Evolutionary conservation across 2,113 vertebrate genomes (phyloP).

Genomic region (Desmodus rotundus): DNA sequence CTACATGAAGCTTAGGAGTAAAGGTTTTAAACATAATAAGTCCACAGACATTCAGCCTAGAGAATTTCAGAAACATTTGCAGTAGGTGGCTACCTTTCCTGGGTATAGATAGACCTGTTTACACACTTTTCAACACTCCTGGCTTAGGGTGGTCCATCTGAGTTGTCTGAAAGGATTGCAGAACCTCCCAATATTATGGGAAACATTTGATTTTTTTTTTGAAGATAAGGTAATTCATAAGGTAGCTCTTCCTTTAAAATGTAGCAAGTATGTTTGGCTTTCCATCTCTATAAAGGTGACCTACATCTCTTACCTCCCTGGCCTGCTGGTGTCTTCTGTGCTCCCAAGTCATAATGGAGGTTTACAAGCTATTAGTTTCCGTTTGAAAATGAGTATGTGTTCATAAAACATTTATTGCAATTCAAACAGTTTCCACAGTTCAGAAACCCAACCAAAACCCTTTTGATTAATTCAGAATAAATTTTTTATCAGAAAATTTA

Average conservation of each 20-base stretch:
- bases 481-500: background rate
- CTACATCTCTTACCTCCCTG: background rate
- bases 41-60: constrained; percentile 7
- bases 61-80: constrained; percentile 26
- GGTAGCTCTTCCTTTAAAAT: background rate
- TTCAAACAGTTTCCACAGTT: background rate
- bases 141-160: background rate
- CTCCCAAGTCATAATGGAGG: background rate
- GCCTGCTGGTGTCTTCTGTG: background rate
- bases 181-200: background rate
- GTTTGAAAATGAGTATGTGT: background rate
- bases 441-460: background rate
- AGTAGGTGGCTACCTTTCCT: background rate
- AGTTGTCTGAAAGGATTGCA: background rate
- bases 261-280: background rate
- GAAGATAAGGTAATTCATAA: background rate
- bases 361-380: background rate
- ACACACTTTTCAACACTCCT: background rate
- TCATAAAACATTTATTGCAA: background rate
- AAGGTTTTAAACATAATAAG: constrained; percentile 61
- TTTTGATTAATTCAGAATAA: background rate
- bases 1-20: constrained; percentile 46
- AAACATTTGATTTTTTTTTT: background rate
- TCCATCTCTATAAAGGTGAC: background rate
- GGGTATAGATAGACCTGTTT: background rate